A percentile compares a stretch with the other conserved stretches of the same genome.
phyloP scores from a whole-genome alignment of 2,113 vertebrate species.

The Hystrix brachyura region DNA sequence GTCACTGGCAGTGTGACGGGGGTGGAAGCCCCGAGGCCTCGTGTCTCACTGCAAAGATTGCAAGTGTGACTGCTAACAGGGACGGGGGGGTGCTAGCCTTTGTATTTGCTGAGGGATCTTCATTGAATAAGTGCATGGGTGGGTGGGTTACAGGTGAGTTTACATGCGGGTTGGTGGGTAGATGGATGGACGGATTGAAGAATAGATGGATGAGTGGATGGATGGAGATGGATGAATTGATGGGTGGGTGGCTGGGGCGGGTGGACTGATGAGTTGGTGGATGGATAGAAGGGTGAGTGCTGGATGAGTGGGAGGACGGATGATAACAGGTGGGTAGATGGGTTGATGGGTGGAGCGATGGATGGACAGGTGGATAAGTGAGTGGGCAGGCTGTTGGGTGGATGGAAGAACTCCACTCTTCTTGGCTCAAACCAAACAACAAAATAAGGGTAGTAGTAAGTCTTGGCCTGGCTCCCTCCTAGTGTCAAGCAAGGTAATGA shows the following conservation, averaged over 20 bases:
- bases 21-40: rapidly evolving
- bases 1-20: rapidly evolving
- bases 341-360: background rate
- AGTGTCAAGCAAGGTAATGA: background rate
- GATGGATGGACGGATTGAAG: rapidly evolving
- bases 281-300: too few relatives aligned
- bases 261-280: too few relatives aligned
- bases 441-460: background rate
- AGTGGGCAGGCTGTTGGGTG: rapidly evolving
- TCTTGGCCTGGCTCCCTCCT: background rate
- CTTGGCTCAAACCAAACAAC: background rate
- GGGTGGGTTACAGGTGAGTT: too few relatives aligned
- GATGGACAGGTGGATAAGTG: rapidly evolving
- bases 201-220: rapidly evolving
- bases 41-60: too few relatives aligned
- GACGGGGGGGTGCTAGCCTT: background rate
- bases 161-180: background rate
- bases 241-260: too few relatives aligned
- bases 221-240: background rate
- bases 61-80: background rate
- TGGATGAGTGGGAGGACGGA: background rate
- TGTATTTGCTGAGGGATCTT: background rate
- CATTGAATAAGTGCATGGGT: background rate
- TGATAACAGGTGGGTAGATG: rapidly evolving
- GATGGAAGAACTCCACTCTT: background rate